A percentile compares a stretch with the other conserved stretches of the same genome.
These are phyloP conservation scores for Drosophila greeni DNA, from an alignment of 2,888 invertebrate genomes.

Conservation along the genomic window DNA sequence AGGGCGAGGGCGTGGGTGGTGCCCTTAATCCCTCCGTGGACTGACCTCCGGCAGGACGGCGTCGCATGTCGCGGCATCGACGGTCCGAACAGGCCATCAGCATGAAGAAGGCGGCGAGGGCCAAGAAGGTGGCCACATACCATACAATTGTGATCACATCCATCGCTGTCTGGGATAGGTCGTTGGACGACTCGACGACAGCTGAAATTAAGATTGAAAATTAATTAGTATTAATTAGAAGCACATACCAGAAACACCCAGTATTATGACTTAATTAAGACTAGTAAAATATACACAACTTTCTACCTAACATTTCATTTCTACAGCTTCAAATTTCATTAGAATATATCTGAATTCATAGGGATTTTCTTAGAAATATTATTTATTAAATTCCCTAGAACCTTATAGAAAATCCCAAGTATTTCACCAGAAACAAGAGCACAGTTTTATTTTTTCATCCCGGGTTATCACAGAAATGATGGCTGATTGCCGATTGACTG, in stretches of 20 bases:
- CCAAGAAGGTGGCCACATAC: slow-evolving; percentile 78
- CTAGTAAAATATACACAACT: background rate
- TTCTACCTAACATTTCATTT: no score
- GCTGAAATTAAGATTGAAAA: slow-evolving; percentile 41
- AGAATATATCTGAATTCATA: background rate
- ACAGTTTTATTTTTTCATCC: slow-evolving; percentile 1
- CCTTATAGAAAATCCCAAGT: background rate
- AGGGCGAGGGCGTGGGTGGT: slow-evolving; percentile 77
- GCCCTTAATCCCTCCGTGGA: slow-evolving; percentile 60
- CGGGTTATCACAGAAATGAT: slow-evolving; percentile 8
- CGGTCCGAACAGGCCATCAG: slow-evolving; percentile 79
- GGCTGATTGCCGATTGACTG: slow-evolving; percentile 3
- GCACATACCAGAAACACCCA: background rate
- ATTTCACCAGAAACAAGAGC: slow-evolving; percentile 1
- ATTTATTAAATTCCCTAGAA: background rate
- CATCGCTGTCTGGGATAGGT: slow-evolving; percentile 77
- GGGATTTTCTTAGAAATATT: background rate
- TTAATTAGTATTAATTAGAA: slow-evolving; percentile 8
- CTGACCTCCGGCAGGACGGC: slow-evolving; percentile 39
- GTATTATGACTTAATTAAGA: background rate
- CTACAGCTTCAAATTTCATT: background rate
- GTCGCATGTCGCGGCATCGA: slow-evolving; percentile 64
- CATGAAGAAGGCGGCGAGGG: slow-evolving; percentile 77
- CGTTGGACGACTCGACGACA: slow-evolving; percentile 60
- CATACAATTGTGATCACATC: slow-evolving; percentile 78